Evolutionary conservation across 2,113 vertebrate genomes (phyloP).

Genomic region (Cyanoramphus novaezelandiae): DNA sequence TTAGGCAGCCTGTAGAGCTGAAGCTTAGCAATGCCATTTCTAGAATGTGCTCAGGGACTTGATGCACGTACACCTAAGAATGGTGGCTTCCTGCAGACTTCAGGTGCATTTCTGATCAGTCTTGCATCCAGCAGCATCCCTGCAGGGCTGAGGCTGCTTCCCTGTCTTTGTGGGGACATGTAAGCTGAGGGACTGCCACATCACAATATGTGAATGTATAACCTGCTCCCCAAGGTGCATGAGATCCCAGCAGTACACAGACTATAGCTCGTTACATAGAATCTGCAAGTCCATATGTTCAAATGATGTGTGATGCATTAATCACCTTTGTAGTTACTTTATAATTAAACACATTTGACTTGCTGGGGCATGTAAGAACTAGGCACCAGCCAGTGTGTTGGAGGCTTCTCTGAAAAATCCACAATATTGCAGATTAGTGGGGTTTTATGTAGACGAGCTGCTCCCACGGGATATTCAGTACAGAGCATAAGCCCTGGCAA

Average conservation of each 20-base stretch:
- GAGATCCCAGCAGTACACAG: background rate
- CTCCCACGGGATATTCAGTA: background rate
- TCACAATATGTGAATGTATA: background rate
- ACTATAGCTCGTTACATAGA: background rate
- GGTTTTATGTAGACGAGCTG: rapidly evolving
- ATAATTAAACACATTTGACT: background rate
- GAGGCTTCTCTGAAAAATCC: background rate
- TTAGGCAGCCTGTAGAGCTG: background rate
- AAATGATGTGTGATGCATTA: background rate
- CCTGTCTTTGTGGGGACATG: background rate
- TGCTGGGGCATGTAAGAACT: background rate
- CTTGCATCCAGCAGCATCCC: background rate
- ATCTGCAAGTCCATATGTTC: background rate
- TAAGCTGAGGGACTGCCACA: background rate
- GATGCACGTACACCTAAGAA: background rate
- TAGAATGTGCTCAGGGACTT: background rate
- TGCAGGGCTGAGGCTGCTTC: background rate
- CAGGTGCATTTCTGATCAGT: background rate
- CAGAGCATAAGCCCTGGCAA: background rate
- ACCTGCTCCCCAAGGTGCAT: background rate
- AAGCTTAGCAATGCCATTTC: background rate
- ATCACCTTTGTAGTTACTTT: conserved; percentile 17
- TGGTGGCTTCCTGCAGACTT: background rate
- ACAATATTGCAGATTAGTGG: background rate
- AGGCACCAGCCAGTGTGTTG: background rate